A percentile compares a stretch with the other conserved stretches of the same genome.
phyloP scores from a whole-genome alignment of 2,888 invertebrate species.

The Zaprionus bogoriensis region DNA sequence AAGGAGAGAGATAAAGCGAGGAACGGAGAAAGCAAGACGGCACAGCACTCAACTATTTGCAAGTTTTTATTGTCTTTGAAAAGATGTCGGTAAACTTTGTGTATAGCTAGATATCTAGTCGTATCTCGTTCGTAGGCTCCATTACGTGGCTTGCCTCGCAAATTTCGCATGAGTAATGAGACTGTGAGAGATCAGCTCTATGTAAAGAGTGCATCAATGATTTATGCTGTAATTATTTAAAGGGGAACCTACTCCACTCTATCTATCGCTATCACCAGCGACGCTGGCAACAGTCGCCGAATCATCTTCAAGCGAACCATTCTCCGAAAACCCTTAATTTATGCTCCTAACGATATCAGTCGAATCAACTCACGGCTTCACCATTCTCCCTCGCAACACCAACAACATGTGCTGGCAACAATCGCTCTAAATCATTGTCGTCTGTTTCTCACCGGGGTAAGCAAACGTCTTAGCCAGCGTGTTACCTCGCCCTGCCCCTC shows the following conservation, averaged over 20 bases:
- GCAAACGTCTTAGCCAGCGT: constrained; percentile 36
- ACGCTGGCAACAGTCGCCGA: too few species aligned
- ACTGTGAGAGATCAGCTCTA: constrained; percentile 17
- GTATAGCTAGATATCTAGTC: constrained; percentile 17
- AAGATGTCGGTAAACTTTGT: constrained; percentile 35
- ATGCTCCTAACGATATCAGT: constrained; percentile 43
- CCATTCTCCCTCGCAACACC: constrained; percentile 9
- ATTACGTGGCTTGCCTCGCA: constrained; percentile 38
- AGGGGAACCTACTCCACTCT: neutral
- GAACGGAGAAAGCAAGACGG: neutral
- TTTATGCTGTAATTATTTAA: constrained; percentile 15
- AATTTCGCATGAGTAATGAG: constrained; percentile 32
- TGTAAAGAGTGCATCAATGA: constrained; percentile 31
- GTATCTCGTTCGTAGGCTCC: constrained; percentile 29
- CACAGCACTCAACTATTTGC: constrained; percentile 39
- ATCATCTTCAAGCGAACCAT: constrained; percentile 3
- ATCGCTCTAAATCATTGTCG: constrained; percentile 70
- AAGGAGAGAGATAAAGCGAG: constrained; percentile 5
- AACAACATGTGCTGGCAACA: constrained; percentile 35
- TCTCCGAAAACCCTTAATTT: constrained; percentile 23
- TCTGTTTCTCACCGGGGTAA: constrained; percentile 59
- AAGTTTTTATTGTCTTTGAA: constrained; percentile 56
- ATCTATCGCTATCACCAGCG: too few species aligned
- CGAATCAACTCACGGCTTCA: constrained; percentile 32
- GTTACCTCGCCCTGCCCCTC: neutral